Percentiles rank a stretch among this genome's conserved stretches.
Evolutionary conservation across 2,888 invertebrate genomes (phyloP).

Genomic region (Sceliomorpha sp.): DNA sequence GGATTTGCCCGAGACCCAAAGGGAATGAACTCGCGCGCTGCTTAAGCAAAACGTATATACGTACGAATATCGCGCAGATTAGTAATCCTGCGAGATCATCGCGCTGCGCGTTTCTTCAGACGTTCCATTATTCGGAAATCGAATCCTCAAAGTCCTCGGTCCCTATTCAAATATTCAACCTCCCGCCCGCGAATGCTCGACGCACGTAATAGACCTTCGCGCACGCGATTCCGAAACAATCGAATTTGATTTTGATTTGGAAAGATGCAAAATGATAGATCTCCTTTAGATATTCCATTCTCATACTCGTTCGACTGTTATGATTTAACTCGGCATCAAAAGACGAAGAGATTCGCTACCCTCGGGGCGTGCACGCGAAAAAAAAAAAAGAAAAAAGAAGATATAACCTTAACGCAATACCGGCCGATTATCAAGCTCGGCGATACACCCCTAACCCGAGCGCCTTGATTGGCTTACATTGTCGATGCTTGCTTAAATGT

Average conservation of each 20-base stretch:
- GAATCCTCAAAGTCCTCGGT: too few species aligned
- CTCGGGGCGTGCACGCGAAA: constrained; percentile 46
- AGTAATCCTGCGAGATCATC: not conserved
- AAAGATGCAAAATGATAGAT: constrained; percentile 33
- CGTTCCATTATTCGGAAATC: too few species aligned
- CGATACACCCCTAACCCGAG: constrained; percentile 67
- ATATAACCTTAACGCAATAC: constrained; percentile 78
- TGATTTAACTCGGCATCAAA: constrained; percentile 59
- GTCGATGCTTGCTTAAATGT: constrained; percentile 79
- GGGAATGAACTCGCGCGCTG: constrained; percentile 50
- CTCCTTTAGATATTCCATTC: constrained; percentile 32
- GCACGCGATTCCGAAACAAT: constrained; percentile 22
- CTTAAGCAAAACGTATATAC: constrained; percentile 5
- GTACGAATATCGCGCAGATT: constrained; percentile 8
- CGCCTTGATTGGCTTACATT: constrained; percentile 80
- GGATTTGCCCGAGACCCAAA: constrained; percentile 65
- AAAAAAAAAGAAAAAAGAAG: constrained; percentile 77
- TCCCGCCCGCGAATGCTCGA: too few species aligned
- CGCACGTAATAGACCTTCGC: too few species aligned
- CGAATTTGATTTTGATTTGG: constrained; percentile 28
- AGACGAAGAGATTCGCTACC: constrained; percentile 55
- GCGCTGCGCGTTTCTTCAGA: too few species aligned
- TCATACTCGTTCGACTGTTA: constrained; percentile 43
- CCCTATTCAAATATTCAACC: not conserved
- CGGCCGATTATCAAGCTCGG: constrained; percentile 75